Conservation (phyloP, 2,888 invertebrate genomes). For the Caenorhabditis drosophilae region DNA sequence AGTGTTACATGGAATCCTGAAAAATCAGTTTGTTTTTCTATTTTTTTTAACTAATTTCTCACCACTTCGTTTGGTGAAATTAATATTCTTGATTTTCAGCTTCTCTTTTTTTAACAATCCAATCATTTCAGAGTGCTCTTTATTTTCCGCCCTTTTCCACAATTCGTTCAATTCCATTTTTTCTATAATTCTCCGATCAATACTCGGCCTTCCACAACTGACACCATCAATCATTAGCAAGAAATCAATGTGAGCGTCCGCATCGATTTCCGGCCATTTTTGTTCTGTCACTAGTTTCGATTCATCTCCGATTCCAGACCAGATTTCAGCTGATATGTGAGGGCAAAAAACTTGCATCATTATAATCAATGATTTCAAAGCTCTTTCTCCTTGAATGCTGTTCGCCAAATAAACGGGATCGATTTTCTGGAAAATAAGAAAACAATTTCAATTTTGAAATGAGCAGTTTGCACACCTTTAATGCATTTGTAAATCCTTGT, state of each 20-base stretch:
- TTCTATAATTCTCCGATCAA: constrained; percentile 47
- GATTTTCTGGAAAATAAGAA: constrained; percentile 59
- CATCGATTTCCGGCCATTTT: constrained; percentile 60
- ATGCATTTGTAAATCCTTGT: constrained; percentile 56
- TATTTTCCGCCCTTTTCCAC: constrained; percentile 22
- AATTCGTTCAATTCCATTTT: constrained; percentile 23
- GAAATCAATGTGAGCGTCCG: constrained; percentile 58
- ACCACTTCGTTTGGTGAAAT: constrained; percentile 25
- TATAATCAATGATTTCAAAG: constrained; percentile 59
- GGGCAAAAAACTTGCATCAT: constrained; percentile 59
- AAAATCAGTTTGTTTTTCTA: neutral
- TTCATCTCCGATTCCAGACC: constrained; percentile 10
- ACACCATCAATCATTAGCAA: constrained; percentile 54
- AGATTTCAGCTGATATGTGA: constrained; percentile 28
- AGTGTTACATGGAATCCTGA: constrained; percentile 50
- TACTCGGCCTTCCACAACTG: constrained; percentile 49
- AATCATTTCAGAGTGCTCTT: constrained; percentile 31
- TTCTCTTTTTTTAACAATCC: constrained; percentile 30
- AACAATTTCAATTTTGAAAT: constrained; percentile 2
- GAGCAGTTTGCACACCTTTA: constrained; percentile 40
- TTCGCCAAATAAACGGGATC: constrained; percentile 47
- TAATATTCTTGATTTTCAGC: constrained; percentile 10
- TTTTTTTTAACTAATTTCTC: neutral
- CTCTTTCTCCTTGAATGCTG: constrained; percentile 59
- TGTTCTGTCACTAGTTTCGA: constrained; percentile 22